Evolutionary conservation across 2,888 invertebrate species (phyloP).

Genomic region (Spialia ferax): DNA sequence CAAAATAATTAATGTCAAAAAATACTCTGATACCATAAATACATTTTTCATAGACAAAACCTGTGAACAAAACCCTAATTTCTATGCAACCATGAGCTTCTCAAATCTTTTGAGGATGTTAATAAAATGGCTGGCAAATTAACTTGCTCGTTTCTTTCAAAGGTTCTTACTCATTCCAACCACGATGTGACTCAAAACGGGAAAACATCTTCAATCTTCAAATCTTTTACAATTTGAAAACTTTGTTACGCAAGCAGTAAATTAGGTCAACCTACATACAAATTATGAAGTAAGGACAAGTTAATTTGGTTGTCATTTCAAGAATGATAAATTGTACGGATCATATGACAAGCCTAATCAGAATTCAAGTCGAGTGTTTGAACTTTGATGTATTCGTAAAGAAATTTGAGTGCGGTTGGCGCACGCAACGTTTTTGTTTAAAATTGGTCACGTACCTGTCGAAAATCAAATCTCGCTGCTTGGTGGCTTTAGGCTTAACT

Average conservation of each 20-base stretch:
- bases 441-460: slow-evolving; percentile 65
- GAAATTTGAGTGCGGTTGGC: slow-evolving; percentile 57
- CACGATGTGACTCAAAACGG: slow-evolving; percentile 26
- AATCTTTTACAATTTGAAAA: slow-evolving; percentile 34
- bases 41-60: neutral
- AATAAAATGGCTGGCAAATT: neutral
- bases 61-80: no score
- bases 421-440: slow-evolving; percentile 56
- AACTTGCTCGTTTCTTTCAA: slow-evolving; percentile 28
- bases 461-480: slow-evolving; percentile 41
- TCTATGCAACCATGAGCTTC: neutral
- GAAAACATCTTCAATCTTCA: slow-evolving; percentile 30
- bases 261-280: slow-evolving; percentile 30
- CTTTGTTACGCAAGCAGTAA: slow-evolving; percentile 25
- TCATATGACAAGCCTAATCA: slow-evolving; percentile 67
- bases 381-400: slow-evolving; percentile 73
- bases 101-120: slow-evolving; percentile 9
- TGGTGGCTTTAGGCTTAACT: slow-evolving; percentile 35
- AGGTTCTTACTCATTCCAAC: slow-evolving; percentile 15
- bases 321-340: slow-evolving; percentile 71
- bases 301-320: slow-evolving; percentile 73
- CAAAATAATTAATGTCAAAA: neutral
- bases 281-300: slow-evolving; percentile 66
- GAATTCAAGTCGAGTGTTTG: slow-evolving; percentile 75
- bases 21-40: neutral